phyloP scores from a whole-genome alignment of 1,140 invertebrate genomes.

The Drosophila subpulchrella region DNA sequence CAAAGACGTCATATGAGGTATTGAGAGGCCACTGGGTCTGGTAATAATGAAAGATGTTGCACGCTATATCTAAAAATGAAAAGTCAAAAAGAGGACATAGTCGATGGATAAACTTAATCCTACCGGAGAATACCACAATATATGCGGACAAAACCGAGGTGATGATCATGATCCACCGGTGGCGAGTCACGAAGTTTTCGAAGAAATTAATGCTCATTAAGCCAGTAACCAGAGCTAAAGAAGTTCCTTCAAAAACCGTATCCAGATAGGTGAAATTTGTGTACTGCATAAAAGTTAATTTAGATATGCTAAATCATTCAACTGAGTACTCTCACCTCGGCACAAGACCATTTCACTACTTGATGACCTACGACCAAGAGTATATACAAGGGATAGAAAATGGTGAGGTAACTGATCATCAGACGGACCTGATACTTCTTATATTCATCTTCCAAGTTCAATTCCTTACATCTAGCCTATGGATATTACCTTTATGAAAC shows the following conservation, averaged over 20 bases:
- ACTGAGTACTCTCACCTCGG: conserved; percentile 3
- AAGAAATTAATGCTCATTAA: conserved; percentile 84
- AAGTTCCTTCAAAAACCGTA: conserved; percentile 47
- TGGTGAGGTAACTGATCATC: conserved; percentile 26
- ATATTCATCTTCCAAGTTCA: conserved; percentile 42
- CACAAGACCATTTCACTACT: background rate
- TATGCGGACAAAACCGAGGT: conserved; percentile 83
- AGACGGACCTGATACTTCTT: conserved; percentile 40
- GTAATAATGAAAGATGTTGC: conserved; percentile 85
- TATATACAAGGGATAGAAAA: conserved; percentile 35
- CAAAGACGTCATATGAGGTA: conserved; percentile 88
- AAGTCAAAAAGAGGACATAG: background rate
- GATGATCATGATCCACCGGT: conserved; percentile 82
- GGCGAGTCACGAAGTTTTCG: conserved; percentile 78
- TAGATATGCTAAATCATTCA: background rate
- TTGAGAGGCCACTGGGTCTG: conserved; percentile 70
- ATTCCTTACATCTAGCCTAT: conserved; percentile 42
- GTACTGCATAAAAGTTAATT: conserved; percentile 3
- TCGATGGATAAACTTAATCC: background rate
- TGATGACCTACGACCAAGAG: background rate
- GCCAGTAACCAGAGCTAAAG: conserved; percentile 64
- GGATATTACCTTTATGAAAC: too few species aligned
- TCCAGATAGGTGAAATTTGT: background rate
- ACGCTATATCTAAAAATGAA: conserved; percentile 84
- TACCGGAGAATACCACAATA: conserved; percentile 58